These are phyloP conservation scores for Lycocorax pyrrhopterus DNA, from an alignment of 2,113 vertebrate species.

Conservation along the genomic window DNA sequence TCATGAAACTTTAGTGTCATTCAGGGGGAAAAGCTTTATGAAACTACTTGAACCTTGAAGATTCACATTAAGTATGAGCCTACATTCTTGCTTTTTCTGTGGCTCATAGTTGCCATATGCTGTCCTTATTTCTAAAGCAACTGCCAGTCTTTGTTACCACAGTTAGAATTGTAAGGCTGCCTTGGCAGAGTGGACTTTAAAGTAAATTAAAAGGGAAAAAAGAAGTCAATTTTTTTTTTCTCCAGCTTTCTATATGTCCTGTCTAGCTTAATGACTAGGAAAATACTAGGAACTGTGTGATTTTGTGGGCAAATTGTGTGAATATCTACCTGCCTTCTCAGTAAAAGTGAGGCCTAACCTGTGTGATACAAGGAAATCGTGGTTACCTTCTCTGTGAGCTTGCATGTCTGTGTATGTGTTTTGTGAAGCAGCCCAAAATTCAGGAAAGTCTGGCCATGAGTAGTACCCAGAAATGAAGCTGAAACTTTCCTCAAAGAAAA, in stretches of 20 bases:
- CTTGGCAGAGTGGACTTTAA: neutral
- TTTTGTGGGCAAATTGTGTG: neutral
- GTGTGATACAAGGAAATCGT: neutral
- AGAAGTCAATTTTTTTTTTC: neutral
- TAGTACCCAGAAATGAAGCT: neutral
- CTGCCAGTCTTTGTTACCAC: conserved; percentile 1
- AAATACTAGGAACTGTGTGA: neutral
- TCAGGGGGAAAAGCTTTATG: neutral
- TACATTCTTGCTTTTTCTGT: neutral
- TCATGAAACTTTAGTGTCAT: neutral
- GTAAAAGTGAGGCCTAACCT: neutral
- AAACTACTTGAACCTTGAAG: neutral
- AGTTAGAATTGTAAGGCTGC: neutral
- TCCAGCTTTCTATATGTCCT: neutral
- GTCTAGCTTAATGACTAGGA: neutral
- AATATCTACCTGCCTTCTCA: neutral
- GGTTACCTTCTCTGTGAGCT: neutral
- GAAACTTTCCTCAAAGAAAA: neutral
- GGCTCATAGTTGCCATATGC: neutral
- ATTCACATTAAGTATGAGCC: neutral
- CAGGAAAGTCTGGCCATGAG: neutral
- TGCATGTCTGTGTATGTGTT: neutral
- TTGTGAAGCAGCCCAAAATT: neutral
- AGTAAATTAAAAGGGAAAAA: neutral
- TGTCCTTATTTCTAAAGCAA: neutral